Conservation (phyloP, 2,113 vertebrate genomes). For the Coregonus clupeaformis region DNA sequence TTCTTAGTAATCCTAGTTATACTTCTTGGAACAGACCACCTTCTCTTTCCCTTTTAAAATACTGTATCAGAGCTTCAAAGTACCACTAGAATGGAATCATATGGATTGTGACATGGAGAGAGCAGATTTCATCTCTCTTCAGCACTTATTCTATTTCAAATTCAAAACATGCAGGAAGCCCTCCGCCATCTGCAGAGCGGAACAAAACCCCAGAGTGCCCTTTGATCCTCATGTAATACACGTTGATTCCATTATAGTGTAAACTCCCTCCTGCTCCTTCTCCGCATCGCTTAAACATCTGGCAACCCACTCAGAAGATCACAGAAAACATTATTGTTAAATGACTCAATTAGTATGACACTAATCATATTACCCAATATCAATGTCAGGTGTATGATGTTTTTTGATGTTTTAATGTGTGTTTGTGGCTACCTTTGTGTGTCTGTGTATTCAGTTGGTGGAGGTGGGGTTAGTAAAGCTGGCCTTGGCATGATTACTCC, state of each 20-base stretch:
- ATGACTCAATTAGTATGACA: constrained; percentile 33
- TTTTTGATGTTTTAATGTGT: not conserved
- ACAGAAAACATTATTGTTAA: constrained; percentile 37
- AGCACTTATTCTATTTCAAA: constrained; percentile 44
- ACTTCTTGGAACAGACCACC: not conserved
- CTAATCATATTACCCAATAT: constrained; percentile 1
- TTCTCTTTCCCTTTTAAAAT: not conserved
- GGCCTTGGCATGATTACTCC: not conserved
- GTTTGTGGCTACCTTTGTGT: not conserved
- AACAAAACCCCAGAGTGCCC: constrained; percentile 33
- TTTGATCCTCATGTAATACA: constrained; percentile 62
- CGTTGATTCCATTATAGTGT: constrained; percentile 65
- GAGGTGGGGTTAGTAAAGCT: not conserved
- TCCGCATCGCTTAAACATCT: constrained; percentile 32
- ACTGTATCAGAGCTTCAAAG: constrained; percentile 36
- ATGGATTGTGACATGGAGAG: constrained; percentile 56
- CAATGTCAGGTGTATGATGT: constrained; percentile 9
- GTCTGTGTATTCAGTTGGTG: not conserved
- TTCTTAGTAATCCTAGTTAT: not conserved
- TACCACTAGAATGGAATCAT: constrained; percentile 44
- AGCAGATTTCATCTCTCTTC: constrained; percentile 47
- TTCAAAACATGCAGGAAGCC: constrained; percentile 57
- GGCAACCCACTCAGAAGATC: constrained; percentile 38
- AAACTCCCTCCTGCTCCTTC: constrained; percentile 37
- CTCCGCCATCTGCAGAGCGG: constrained; percentile 47